Evolutionary conservation across 2,113 vertebrate species (phyloP), one percentile per base, ranked within the genome.

Genomic region (Sprattus sprattus): DNA sequence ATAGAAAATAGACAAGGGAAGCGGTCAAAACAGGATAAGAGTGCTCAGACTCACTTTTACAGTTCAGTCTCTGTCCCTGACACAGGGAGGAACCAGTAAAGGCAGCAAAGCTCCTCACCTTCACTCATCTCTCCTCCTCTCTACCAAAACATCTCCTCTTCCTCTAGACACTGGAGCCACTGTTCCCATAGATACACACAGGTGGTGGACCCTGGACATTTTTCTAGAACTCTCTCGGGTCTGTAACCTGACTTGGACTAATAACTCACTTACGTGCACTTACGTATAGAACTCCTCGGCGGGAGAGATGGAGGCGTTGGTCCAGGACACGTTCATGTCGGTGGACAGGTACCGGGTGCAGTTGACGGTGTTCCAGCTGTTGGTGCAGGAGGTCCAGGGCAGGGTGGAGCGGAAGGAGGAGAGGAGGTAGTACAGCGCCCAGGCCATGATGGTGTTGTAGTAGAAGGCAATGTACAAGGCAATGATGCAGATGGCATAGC

Each of bases 211-310:
- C 60, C 32, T 83, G n/a, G 71, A 28, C 3, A 81, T 86, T 85
- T 83, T 18, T 25, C 57, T 60, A 28, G 50, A 45, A 25, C 71
- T 46, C 75, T 83, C 80, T 49, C 45, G 60, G 60, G n/a, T 25
- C 82, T 78, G 87, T 60, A 20, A 6, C 54, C 86, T 49, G 10
- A 67, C 86, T 57, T 47, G 22, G 44, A 20, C 85, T 88, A 89
- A 82, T n/a, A n/a, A 88, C 89, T 39, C 93, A 96, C 95, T 96
- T 96, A 96, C 96, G 95, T 93, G 94, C 94, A 97, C 98, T 97
- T 97, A 99, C 98, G 94, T 97, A 95, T 99, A 99, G 95, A 99
- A 99, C 95, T 99, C 98, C 94, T 99, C 97, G 9, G 97, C 98
- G 0, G 98, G 98, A 0, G 98, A 99, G 1, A 88, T 96, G 87